phyloP scores from a whole-genome alignment of 30 jellyfish, hydroid and myxozoan genomes.

The Hydra vulgaris region DNA sequence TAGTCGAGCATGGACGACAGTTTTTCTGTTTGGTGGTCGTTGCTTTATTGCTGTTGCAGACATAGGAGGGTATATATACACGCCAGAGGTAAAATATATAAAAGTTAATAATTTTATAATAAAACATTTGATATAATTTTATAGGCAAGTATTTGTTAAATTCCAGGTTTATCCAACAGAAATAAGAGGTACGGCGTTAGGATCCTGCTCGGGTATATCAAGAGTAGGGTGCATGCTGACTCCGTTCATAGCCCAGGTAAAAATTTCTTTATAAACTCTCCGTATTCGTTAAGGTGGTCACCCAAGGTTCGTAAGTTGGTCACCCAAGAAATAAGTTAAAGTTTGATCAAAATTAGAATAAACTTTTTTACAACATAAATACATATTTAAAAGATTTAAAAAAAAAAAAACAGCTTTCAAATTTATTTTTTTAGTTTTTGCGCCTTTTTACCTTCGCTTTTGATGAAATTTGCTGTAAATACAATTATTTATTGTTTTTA shows the following conservation, averaged over 20 bases:
- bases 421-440: too few species aligned
- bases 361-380: too few species aligned
- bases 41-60: slow-evolving; percentile 95
- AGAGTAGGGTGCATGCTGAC: slow-evolving; percentile 89
- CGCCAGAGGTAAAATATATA: slow-evolving; percentile 59
- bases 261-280: not conserved
- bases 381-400: too few species aligned
- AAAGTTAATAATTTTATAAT: not conserved
- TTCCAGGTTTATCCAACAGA: slow-evolving; percentile 84
- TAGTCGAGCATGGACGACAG: slow-evolving; percentile 74
- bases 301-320: too few species aligned
- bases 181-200: slow-evolving; percentile 81
- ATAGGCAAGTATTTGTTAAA: not conserved
- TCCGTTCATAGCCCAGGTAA: slow-evolving; percentile 83
- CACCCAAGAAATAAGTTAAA: too few species aligned
- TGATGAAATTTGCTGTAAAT: too few species aligned
- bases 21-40: slow-evolving; percentile 73
- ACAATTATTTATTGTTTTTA: too few species aligned
- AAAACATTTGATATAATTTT: not conserved
- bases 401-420: too few species aligned
- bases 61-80: slow-evolving; percentile 82
- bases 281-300: too few species aligned
- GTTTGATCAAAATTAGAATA: too few species aligned
- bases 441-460: too few species aligned
- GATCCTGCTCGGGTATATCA: slow-evolving; percentile 87